Base-by-base conservation (phyloP, 2,888 invertebrate genomes). In the Pammene fasciana region DNA sequence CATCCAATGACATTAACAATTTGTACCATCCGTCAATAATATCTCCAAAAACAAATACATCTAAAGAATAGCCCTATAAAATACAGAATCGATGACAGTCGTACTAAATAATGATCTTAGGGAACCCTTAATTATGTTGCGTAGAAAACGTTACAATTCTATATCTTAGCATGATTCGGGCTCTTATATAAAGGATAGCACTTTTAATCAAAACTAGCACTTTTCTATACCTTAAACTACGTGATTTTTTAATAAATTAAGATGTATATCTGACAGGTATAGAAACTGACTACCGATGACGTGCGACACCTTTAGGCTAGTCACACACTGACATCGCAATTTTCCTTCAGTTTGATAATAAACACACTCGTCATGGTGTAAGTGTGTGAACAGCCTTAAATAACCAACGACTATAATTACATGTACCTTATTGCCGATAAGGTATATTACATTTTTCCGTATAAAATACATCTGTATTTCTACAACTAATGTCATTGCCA, bases 61-160 rank as follows among this genome's bases (percentile, higher is more conserved):
- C 68, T 68, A 68, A 64, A 68, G 50, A 68, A 68, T 68, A 68
- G 56, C 57, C 68, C 62, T 68, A 68, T 50, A 68, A 68, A 68
- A 68, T 68, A 68, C 68, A 68, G 46, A 48, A 61, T 68, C 56
- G 62, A 18, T 57, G 68, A 68, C 67, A 64, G 54, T 52, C 68
- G 48, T 56, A 54, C 68, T 56, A 56, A 62, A 61, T 43, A 60
- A 55, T 48, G 68, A 64, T 68, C 68, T 68, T 68, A 68, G 26
- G 62, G 48, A 62, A 68, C 68, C 56, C 62, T 67, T 68, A 68
- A 55, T 41, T 48, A 68, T 16, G 48, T 62, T 50, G 62, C 62
- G 62, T 64, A 56, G 62, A 64, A 68, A 55, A 68, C 41, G 41
- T 62, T 62, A 62, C 48, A 64, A 46, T 56, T 36, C 68, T 64